Conservation (phyloP, 1,140 invertebrate species). For the Watersipora subatra region DNA sequence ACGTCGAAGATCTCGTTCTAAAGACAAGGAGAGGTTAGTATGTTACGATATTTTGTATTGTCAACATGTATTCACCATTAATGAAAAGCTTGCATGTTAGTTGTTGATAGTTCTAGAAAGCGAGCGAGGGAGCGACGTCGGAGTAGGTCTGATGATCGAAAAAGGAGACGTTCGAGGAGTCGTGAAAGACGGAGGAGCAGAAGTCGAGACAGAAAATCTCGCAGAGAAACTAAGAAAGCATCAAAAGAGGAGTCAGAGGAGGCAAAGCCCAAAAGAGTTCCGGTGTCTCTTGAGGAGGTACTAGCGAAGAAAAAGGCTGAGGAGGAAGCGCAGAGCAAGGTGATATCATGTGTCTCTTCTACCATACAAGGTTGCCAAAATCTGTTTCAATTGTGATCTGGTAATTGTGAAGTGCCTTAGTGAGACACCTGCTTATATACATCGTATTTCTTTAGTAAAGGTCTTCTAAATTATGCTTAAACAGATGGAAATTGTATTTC, state of each 20-base stretch:
- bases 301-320: conserved; percentile 91
- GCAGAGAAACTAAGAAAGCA: not conserved
- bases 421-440: too few species aligned
- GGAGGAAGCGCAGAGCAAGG: conserved; percentile 59
- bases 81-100: not conserved
- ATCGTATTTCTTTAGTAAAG: too few species aligned
- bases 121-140: not conserved
- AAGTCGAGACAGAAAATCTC: not conserved
- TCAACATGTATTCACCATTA: not conserved
- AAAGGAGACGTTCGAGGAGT: not conserved
- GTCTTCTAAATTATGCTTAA: too few species aligned
- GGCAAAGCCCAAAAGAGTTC: conserved; percentile 44
- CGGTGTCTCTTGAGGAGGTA: conserved; percentile 86
- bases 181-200: not conserved
- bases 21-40: not conserved
- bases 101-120: not conserved
- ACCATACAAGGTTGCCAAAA: too few species aligned
- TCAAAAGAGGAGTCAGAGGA: conserved; percentile 49
- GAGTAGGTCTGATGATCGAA: not conserved
- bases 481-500: too few species aligned
- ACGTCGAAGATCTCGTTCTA: not conserved
- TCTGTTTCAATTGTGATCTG: too few species aligned
- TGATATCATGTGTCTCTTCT: too few species aligned
- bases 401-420: too few species aligned
- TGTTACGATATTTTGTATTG: conserved; percentile 3